Evolutionary conservation across 1,140 invertebrate genomes (phyloP), one percentile per base, ranked within the genome.

Genomic region (Panagrolaimus sp.): DNA sequence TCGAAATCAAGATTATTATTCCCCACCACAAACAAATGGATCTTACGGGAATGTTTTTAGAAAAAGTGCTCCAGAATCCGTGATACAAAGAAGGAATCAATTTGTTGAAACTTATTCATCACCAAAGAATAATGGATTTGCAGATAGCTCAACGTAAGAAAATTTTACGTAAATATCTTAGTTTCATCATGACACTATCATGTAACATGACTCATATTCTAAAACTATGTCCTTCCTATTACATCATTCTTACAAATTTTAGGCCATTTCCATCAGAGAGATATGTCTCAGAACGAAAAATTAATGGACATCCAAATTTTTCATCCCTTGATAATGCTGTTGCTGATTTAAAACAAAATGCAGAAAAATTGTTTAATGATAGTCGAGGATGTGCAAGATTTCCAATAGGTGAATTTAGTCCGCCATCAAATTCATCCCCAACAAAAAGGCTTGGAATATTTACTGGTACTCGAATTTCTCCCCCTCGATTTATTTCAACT

Each of bases 271-370:
- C 51, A 16, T 57, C 51, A 4, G 51, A 57, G 27, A 57, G 51
- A 25, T 57, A 25, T 23, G 9, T 57, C 20, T 57, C 51, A 11
- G 51, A 57, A 57, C 51, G 51, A 1, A 57, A 57, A 57, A 13
- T 57, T 27, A 57, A 57, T 57, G 51, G 51, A 23, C 51, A 57
- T 27, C 51, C 51, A 57, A 57, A 57, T 57, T 57, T 57, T 13
- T 23, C 51, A 1, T 20, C 14, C 20, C 51, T 57, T 27, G 51
- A 57, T 16, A 57, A 57, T 57, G 51, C 51, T 16, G 51, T 57
- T 5, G 51, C 51, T 14, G 51, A 57, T 57, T 27, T 57, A 4
- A 20, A 27, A 11, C 51, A 57, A 57, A 57, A 57, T 20, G 27
- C 51, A 4, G 20, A 57, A 25, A 20, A 27, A 9, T 16, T 57